Conservation (phyloP, 2,797 vertebrate genomes). For the Heliangelus exortis region DNA sequence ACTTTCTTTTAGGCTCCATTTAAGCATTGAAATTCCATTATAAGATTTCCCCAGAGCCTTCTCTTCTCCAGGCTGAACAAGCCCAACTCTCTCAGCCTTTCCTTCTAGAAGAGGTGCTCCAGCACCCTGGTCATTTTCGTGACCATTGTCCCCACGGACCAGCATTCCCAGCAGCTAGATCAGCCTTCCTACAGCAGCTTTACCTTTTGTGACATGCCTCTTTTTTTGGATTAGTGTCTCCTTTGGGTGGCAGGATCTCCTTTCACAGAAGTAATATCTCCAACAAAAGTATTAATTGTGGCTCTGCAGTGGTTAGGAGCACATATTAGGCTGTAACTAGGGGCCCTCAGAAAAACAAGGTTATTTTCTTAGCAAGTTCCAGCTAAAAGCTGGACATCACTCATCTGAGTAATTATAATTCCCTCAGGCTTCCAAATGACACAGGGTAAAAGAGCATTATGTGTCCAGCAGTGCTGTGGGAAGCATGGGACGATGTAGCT, state of each 20-base stretch:
- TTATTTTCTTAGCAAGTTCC: conserved; percentile 1
- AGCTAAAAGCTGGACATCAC: not conserved
- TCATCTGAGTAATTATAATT: not conserved
- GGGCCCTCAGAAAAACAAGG: not conserved
- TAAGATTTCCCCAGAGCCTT: no score
- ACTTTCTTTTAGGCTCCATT: no score
- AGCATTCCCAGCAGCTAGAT: not conserved
- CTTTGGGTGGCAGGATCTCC: not conserved
- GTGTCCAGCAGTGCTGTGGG: not conserved
- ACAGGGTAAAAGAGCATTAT: not conserved
- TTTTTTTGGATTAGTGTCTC: not conserved
- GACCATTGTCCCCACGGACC: not conserved
- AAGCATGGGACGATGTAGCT: not conserved
- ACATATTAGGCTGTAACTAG: not conserved
- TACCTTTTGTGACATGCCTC: not conserved
- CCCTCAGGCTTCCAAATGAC: not conserved
- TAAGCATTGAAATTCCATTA: no score
- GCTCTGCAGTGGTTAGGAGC: not conserved
- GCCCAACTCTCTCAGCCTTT: no score
- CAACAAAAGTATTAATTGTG: not conserved
- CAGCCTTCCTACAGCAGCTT: not conserved
- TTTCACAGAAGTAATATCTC: not conserved
- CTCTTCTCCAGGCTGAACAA: no score
- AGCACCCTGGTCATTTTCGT: no score
- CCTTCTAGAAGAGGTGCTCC: no score